These are phyloP conservation scores for Leuctra nigra DNA, from an alignment of 2,888 invertebrate genomes.

Conservation along the genomic window DNA sequence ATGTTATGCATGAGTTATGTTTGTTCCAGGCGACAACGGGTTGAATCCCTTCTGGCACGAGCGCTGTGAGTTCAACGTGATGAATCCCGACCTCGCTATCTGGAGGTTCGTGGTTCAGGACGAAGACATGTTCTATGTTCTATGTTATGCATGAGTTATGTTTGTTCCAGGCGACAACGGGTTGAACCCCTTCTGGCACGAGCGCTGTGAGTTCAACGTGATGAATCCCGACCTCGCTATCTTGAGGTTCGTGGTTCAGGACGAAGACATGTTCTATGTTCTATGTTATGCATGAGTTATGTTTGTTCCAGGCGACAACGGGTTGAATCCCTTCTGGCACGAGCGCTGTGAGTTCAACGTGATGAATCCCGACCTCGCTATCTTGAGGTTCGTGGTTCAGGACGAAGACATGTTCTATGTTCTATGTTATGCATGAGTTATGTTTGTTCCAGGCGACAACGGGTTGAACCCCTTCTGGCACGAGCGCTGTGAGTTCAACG, in stretches of 20 bases:
- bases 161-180: conserved; percentile 89
- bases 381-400: conserved; percentile 81
- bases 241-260: conserved; percentile 81
- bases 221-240: conserved; percentile 76
- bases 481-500: conserved; percentile 74
- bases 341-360: conserved; percentile 79
- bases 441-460: conserved; percentile 74
- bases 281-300: no score
- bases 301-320: conserved; percentile 86
- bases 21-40: conserved; percentile 73
- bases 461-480: conserved; percentile 93
- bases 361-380: conserved; percentile 71
- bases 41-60: conserved; percentile 93
- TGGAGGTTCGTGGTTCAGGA: conserved; percentile 85
- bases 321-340: conserved; percentile 90
- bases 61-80: conserved; percentile 71
- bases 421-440: no score
- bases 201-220: conserved; percentile 75
- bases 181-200: conserved; percentile 89
- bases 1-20: conserved; percentile 1
- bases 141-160: no score
- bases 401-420: conserved; percentile 97
- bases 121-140: conserved; percentile 96
- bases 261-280: conserved; percentile 97
- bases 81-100: conserved; percentile 76